Percentiles rank a stretch among this genome's conserved stretches.
Conservation (phyloP, 2,113 vertebrate species). For the Boulengeromyrus knoepffleri region DNA sequence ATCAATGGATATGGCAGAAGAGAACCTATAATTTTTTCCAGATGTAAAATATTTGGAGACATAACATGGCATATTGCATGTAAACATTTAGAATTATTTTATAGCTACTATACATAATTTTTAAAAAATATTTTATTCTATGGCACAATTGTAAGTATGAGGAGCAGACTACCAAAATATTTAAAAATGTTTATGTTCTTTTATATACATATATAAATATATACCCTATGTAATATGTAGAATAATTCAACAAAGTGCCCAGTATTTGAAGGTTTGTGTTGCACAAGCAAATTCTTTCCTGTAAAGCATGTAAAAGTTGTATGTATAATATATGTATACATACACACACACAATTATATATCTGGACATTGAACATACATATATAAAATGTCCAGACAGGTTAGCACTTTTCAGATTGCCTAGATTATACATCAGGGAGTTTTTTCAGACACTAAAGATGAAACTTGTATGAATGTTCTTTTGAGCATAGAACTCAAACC, state of each 20-base stretch:
- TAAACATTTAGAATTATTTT: neutral
- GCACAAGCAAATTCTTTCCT: neutral
- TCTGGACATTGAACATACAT: neutral
- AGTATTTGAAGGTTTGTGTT: neutral
- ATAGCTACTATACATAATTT: neutral
- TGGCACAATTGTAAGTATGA: neutral
- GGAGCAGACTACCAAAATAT: neutral
- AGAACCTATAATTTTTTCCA: neutral
- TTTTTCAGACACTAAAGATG: neutral
- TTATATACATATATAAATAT: neutral
- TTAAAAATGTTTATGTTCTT: neutral
- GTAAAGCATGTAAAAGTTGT: neutral
- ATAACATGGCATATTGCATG: neutral
- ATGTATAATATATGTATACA: neutral
- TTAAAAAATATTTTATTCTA: neutral
- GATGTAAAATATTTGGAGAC: neutral
- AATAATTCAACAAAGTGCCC: neutral
- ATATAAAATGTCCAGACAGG: neutral
- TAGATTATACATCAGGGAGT: neutral
- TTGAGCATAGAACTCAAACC: neutral
- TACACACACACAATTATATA: no score
- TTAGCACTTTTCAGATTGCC: neutral
- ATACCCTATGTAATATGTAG: neutral
- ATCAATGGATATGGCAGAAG: neutral
- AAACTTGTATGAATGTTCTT: neutral